phyloP scores from a whole-genome alignment of 2,888 invertebrate species.

The Chromoteleia sp. region DNA sequence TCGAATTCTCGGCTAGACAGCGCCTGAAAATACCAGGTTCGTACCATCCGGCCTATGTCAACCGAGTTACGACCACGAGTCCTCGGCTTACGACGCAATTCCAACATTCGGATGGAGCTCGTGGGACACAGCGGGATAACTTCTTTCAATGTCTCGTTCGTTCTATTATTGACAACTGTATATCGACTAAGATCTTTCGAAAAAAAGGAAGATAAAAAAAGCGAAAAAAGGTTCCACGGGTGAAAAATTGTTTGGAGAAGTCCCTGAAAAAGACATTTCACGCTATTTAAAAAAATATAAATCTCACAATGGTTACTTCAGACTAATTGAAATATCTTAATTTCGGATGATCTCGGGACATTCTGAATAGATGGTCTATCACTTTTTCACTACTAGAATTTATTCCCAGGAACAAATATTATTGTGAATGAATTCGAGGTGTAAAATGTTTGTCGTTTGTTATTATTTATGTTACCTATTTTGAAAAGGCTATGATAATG shows the following conservation, averaged over 20 bases:
- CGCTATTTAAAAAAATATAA: slow-evolving; percentile 64
- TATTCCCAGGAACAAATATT: slow-evolving; percentile 50
- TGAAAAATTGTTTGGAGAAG: slow-evolving; percentile 61
- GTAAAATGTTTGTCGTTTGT: slow-evolving; percentile 63
- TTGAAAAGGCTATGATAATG: slow-evolving; percentile 58
- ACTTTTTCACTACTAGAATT: slow-evolving; percentile 61
- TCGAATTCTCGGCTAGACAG: slow-evolving; percentile 53
- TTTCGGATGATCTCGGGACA: slow-evolving; percentile 48
- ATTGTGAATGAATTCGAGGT: slow-evolving; percentile 53
- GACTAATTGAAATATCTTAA: slow-evolving; percentile 68
- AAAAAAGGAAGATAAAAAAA: slow-evolving; percentile 18
- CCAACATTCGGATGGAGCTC: slow-evolving; percentile 36
- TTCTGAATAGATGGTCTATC: slow-evolving; percentile 44
- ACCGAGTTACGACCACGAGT: slow-evolving; percentile 66
- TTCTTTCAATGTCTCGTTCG: slow-evolving; percentile 63
- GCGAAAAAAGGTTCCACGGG: slow-evolving; percentile 31
- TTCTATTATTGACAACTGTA: slow-evolving; percentile 66
- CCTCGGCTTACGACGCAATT: slow-evolving; percentile 61
- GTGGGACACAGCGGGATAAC: slow-evolving; percentile 66
- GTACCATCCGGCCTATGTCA: slow-evolving; percentile 52
- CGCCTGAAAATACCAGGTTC: slow-evolving; percentile 50
- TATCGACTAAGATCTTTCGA: slow-evolving; percentile 52
- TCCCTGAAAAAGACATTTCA: slow-evolving; percentile 66
- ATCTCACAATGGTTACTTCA: slow-evolving; percentile 62
- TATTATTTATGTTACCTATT: slow-evolving; percentile 44